These are phyloP conservation scores for Corydoras maculifer DNA, from an alignment of 2,113 vertebrate genomes.

Conservation along the genomic window DNA sequence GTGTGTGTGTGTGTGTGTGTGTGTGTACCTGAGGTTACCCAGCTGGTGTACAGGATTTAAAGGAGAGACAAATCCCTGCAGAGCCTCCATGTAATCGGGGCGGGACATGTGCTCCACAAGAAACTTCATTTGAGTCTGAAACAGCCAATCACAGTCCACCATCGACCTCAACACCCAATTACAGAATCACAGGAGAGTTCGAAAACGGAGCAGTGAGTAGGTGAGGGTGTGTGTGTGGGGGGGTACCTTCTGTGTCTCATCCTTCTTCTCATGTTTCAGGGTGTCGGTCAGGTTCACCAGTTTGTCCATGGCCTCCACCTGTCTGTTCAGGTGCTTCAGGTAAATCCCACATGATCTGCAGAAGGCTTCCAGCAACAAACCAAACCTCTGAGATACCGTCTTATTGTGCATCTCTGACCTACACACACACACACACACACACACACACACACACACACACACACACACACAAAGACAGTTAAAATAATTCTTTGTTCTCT, in stretches of 20 bases:
- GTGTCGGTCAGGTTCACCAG: conserved; percentile 71
- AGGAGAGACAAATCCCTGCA: conserved; percentile 71
- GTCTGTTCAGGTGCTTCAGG: conserved; percentile 61
- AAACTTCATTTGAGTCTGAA: conserved; percentile 75
- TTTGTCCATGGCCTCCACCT: conserved; percentile 76
- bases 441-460: not conserved
- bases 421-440: conserved; percentile 15
- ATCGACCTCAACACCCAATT: conserved; percentile 22
- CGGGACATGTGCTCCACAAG: conserved; percentile 74
- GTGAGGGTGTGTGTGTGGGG: not conserved
- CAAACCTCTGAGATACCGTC: conserved; percentile 56
- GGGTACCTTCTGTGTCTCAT: conserved; percentile 69
- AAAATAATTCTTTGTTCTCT: no score
- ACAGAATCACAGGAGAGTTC: not conserved
- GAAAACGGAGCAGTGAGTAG: not conserved
- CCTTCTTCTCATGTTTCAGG: conserved; percentile 71
- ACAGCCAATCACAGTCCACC: conserved; percentile 43
- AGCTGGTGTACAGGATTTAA: conserved; percentile 73
- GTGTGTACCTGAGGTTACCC: conserved; percentile 64
- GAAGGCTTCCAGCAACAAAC: conserved; percentile 59
- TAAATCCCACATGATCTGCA: conserved; percentile 62
- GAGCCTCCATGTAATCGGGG: conserved; percentile 72
- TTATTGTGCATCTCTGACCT: conserved; percentile 65
- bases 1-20: conserved; percentile 11
- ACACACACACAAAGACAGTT: not conserved